phyloP scores from a whole-genome alignment of 30 jellyfish, hydroid and myxozoan genomes.

The Cassiopea xamachana region DNA sequence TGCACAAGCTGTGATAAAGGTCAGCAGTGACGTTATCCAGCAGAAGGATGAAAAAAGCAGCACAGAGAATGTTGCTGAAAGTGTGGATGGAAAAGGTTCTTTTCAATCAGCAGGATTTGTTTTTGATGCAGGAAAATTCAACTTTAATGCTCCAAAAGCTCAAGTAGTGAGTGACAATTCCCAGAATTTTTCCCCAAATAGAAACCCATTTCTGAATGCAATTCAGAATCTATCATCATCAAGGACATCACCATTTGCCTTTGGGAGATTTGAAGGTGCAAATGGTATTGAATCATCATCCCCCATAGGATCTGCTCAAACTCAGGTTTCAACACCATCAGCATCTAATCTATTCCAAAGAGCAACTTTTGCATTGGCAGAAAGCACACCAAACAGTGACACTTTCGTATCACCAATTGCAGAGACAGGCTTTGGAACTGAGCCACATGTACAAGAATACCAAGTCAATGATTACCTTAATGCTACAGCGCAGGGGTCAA shows the following conservation, averaged over 20 bases:
- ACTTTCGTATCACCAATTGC: not conserved
- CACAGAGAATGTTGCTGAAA: not conserved
- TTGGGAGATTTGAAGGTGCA: constrained; percentile 10
- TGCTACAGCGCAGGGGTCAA: constrained; percentile 1
- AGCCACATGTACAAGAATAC: not conserved
- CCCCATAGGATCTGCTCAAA: not conserved
- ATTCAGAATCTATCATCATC: not conserved
- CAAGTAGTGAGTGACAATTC: not conserved
- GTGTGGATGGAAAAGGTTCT: not conserved
- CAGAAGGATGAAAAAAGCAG: not conserved
- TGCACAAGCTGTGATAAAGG: not conserved
- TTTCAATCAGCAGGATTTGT: constrained; percentile 1
- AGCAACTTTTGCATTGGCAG: not conserved
- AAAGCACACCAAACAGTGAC: constrained; percentile 9
- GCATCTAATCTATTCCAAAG: not conserved
- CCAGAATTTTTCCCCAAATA: not conserved
- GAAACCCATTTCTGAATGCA: constrained; percentile 59
- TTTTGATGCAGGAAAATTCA: constrained; percentile 26
- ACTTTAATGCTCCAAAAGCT: constrained; percentile 5
- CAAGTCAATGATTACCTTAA: constrained; percentile 14
- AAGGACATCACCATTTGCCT: constrained; percentile 28
- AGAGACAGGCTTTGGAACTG: not conserved
- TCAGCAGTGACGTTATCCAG: not conserved
- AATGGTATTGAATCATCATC: constrained; percentile 1
- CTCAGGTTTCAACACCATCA: constrained; percentile 34